Base-by-base conservation (phyloP, 2,113 vertebrate species). In the Pseudorasbora parva region DNA sequence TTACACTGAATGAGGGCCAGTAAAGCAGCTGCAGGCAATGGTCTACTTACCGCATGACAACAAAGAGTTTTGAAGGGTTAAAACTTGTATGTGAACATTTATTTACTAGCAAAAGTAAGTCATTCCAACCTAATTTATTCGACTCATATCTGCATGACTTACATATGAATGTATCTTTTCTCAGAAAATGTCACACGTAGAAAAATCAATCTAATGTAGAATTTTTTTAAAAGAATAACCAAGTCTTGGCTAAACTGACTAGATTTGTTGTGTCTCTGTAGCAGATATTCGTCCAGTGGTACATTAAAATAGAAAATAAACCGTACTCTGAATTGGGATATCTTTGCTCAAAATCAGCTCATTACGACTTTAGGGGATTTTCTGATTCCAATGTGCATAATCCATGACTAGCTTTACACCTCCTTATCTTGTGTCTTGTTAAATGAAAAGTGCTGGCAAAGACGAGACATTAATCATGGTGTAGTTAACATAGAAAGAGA, bases 221-320 rank as follows among this genome's bases (percentile, higher is more conserved):
- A 43, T 10, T n/a, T n/a, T n/a, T n/a, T n/a, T n/a, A 9, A 41
- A 41, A 27, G 12, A 19, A 59, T 14, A 78, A 68, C 56, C 76
- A 85, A 87, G 86, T 81, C 14, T 17, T 90, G 82, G 87, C 54
- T 19, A 89, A 90, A 85, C 86, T 25, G 12, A 60, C 37, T 45
- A 14, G 88, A n/a, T n/a, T n/a, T n/a, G n/a, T n/a, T n/a, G n/a
- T n/a, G n/a, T 88, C 88, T 91, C 89, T 59, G 84, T 91, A 88
- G 89, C 89, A 89, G 83, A 83, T 87, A 88, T 89, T 78, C 75
- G 66, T 86, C 82, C 82, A 81, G 87, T 68, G 64, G 30, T 37
- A 10, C 7, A 0, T 17, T 68, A 41, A 19, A 4, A 3, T 1
- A 66, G 14, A 19, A 37, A 37, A 30, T 19, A 3, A 37, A 33